Evolutionary conservation across 1,140 invertebrate species (phyloP).

Genomic region (Phortica variegata): DNA sequence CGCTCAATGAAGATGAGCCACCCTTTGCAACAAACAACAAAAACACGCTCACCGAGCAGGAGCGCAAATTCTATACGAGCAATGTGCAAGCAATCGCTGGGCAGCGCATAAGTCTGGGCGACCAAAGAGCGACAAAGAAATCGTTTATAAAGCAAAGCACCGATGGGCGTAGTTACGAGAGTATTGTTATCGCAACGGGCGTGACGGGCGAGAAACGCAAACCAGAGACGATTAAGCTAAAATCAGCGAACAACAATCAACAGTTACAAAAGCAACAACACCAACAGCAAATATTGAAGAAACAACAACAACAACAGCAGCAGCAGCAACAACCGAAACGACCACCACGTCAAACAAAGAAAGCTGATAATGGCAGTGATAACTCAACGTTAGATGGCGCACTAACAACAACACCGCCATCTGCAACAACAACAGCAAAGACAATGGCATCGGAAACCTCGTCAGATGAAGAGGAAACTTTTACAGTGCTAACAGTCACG

Average conservation of each 20-base stretch:
- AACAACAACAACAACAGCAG: constrained; percentile 1
- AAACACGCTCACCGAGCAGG: neutral
- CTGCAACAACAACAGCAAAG: constrained; percentile 4
- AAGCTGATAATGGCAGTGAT: constrained; percentile 16
- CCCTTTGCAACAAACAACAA: constrained; percentile 5
- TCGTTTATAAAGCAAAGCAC: constrained; percentile 24
- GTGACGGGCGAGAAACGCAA: neutral
- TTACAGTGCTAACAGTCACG: constrained; percentile 37
- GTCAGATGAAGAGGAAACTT: constrained; percentile 7
- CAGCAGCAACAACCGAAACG: constrained; percentile 37
- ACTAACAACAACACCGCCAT: constrained; percentile 1
- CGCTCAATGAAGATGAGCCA: constrained; percentile 35
- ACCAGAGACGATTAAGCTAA: neutral
- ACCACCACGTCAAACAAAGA: constrained; percentile 50
- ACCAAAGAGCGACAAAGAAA: constrained; percentile 24
- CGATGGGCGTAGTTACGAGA: constrained; percentile 57
- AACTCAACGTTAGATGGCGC: too few species aligned
- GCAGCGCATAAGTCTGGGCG: constrained; percentile 61
- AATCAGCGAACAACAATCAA: constrained; percentile 11
- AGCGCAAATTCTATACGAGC: constrained; percentile 49
- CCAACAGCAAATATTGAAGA: constrained; percentile 13
- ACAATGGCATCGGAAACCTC: constrained; percentile 4
- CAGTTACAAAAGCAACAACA: constrained; percentile 34
- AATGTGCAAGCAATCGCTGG: constrained; percentile 63
- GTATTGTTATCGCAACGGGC: constrained; percentile 33